Base-by-base conservation (phyloP, 1,140 invertebrate species). In the Trichonephila inaurata region DNA sequence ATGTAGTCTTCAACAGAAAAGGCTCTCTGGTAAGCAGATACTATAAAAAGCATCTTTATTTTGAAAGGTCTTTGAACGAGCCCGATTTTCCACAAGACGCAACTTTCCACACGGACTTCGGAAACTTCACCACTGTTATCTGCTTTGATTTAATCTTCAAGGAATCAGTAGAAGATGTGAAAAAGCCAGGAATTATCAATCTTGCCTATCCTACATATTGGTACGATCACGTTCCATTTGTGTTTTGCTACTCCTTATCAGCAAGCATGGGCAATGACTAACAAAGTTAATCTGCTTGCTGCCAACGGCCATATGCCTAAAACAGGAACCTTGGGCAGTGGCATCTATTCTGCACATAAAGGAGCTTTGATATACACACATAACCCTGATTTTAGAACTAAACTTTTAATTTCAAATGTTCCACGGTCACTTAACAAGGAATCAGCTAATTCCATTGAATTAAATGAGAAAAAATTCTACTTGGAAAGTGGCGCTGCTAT, bases 91-190 rank as follows among this genome's bases (percentile, higher is more conserved):
- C 96, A 12, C 96, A 97, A 94, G 64, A 96, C 0, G 95, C 96
- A 0, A 96, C 95, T 7, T 98, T 98, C 94, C 95, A 96, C 12
- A 96, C 97, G 0, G 95, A 95, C 51, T 72, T 94, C 60, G 94
- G 94, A n/a, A 91, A 96, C n/a, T 98, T 99, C 95, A 98, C 98
- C 2, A 95, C 97, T 1, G 96, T 98, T 33, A 97, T 97, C 89
- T 98, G 97, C 94, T 98, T 98, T 94, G 98, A 98, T 95, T 96
- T 98, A 28, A 94, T 98, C 1, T 97, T 97, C 95, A 94, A 96
- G 72, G 95, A 96, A 10, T 95, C 96, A 0, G 95, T 96, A 10
- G 95, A 96, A 51, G 93, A 96, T 5, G 95, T 97, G 1, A 94
- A 96, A 44, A 95, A 96, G 44, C 93, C 96, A 14, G 95, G 96